Conservation (phyloP, 2,797 vertebrate species). For the Heliangelus exortis region DNA sequence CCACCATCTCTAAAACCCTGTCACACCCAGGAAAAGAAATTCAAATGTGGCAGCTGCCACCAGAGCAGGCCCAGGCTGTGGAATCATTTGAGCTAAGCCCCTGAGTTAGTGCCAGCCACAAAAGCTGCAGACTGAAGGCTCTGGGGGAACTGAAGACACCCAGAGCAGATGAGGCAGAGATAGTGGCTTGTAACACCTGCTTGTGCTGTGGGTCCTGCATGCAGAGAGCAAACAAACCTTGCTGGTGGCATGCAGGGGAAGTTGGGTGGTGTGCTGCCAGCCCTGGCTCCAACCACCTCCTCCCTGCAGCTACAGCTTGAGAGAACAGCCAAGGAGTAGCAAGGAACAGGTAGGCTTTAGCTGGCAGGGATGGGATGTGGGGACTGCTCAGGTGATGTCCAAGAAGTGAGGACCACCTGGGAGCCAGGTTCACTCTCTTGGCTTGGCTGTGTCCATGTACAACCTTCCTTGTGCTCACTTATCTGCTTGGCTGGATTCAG, state of each 20-base stretch:
- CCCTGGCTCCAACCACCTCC: not conserved
- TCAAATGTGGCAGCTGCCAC: not conserved
- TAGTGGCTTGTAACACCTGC: conserved; percentile 17
- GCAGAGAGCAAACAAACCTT: not conserved
- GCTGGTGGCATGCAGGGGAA: not conserved
- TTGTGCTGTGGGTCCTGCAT: not conserved
- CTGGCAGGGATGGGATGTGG: not conserved
- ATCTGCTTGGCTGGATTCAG: not conserved
- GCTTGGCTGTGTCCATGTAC: fast-evolving
- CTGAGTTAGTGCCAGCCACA: not conserved
- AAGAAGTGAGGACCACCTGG: not conserved
- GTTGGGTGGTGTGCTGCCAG: not conserved
- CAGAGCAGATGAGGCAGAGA: conserved; percentile 10
- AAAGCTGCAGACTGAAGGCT: not conserved
- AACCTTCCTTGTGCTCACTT: fast-evolving
- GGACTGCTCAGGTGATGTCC: fast-evolving
- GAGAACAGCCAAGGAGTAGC: too few relatives aligned
- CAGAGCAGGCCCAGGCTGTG: not conserved
- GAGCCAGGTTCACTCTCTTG: too few relatives aligned
- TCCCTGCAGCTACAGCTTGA: not conserved
- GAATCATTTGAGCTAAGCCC: not conserved
- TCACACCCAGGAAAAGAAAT: not conserved
- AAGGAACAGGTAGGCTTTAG: not conserved
- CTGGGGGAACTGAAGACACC: not conserved
- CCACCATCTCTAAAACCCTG: not conserved